Conservation (phyloP, 92 coral and sea anemone species). For the Umimayanthus kanabou region DNA sequence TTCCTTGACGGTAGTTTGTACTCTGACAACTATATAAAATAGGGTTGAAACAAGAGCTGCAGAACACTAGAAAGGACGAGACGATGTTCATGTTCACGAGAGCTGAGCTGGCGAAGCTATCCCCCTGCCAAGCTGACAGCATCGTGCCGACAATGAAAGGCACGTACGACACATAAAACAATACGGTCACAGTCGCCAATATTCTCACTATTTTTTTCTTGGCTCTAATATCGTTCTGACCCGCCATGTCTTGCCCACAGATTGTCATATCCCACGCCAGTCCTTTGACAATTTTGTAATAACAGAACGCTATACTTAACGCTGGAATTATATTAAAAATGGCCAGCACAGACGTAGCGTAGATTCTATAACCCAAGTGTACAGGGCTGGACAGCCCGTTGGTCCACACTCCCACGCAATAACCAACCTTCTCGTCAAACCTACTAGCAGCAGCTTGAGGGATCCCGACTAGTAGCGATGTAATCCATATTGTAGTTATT, state of each 20-base stretch:
- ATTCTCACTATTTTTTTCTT: constrained; percentile 25
- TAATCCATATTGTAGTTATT: constrained; percentile 16
- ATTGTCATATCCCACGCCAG: constrained; percentile 31
- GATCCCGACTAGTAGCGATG: constrained; percentile 2
- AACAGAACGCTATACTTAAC: constrained; percentile 14
- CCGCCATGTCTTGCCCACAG: constrained; percentile 10
- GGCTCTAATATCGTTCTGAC: constrained; percentile 19
- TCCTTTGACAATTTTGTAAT: constrained; percentile 30
- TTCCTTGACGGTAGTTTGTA: constrained; percentile 25
- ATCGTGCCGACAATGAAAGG: constrained; percentile 7
- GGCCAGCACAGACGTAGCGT: constrained; percentile 21
- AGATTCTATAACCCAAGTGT: constrained; percentile 33
- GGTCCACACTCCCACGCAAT: constrained; percentile 22
- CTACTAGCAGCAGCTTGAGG: constrained; percentile 18
- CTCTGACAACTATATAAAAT: constrained; percentile 33
- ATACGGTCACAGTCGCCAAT: not conserved
- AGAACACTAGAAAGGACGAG: constrained; percentile 20
- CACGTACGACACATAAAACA: constrained; percentile 13
- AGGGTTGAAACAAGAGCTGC: constrained; percentile 29
- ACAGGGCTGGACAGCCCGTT: not conserved
- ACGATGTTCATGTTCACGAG: not conserved
- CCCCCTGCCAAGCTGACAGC: constrained; percentile 12
- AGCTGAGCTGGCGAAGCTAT: not conserved
- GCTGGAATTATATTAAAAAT: constrained; percentile 7
- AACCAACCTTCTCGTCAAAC: constrained; percentile 1